A percentile compares a stretch with the other conserved stretches of the same genome.
phyloP scores from a whole-genome alignment of 2,113 vertebrate genomes.

The Corythaixoides concolor region DNA sequence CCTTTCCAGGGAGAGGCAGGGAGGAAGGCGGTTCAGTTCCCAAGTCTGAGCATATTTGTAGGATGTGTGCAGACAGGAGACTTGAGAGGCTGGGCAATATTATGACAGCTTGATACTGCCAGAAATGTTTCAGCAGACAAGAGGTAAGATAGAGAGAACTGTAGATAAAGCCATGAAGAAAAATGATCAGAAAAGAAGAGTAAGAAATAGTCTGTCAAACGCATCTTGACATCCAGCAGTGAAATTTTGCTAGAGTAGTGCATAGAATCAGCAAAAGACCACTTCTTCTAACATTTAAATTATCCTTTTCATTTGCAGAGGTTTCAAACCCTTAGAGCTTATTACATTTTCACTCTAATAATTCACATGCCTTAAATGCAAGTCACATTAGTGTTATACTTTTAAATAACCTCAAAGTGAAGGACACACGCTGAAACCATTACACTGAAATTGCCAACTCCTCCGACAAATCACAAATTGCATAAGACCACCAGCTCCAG shows the following conservation, averaged over 20 bases:
- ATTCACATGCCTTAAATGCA: slow-evolving; percentile 26
- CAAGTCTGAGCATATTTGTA: not conserved
- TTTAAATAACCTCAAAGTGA: not conserved
- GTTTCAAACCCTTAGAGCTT: not conserved
- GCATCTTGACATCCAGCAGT: not conserved
- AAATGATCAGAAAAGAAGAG: not conserved
- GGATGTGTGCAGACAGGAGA: not conserved
- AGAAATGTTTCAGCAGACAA: not conserved
- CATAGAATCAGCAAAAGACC: not conserved
- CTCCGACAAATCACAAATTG: not conserved
- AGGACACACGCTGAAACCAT: not conserved
- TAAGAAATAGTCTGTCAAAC: slow-evolving; percentile 20
- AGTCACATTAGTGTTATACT: not conserved
- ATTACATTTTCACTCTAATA: slow-evolving; percentile 11
- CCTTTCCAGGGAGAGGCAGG: not conserved
- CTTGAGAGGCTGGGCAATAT: not conserved
- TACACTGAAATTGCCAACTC: not conserved
- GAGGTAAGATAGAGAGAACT: not conserved
- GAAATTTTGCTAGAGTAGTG: not conserved
- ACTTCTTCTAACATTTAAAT: slow-evolving; percentile 13
- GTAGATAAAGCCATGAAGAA: not conserved
- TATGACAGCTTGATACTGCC: not conserved
- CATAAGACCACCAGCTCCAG: not conserved
- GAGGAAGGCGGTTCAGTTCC: not conserved
- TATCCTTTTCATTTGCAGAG: not conserved